These are phyloP conservation scores for Noctuana brunneofusca DNA, from an alignment of 2,888 invertebrate species.

Conservation along the genomic window DNA sequence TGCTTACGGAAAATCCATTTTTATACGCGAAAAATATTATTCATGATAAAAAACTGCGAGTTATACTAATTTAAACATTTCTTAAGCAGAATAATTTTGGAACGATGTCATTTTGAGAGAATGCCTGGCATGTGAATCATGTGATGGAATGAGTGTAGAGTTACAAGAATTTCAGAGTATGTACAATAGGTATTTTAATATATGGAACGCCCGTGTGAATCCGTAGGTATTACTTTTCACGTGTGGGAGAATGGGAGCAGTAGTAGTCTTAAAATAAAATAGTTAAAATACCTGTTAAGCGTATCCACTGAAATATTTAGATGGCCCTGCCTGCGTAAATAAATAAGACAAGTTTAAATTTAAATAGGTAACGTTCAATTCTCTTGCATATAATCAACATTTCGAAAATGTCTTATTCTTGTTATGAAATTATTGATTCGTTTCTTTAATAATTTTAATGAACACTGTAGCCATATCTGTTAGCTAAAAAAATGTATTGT, in stretches of 20 bases:
- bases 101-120: neutral
- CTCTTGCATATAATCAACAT: too few relatives aligned
- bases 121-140: neutral
- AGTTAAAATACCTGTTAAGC: constrained; percentile 20
- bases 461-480: too few relatives aligned
- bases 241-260: constrained; percentile 21
- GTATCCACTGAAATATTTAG: constrained; percentile 22
- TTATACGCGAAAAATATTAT: too few relatives aligned
- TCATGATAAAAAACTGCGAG: too few relatives aligned
- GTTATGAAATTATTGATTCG: too few relatives aligned
- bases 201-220: constrained; percentile 14
- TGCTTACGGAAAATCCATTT: too few relatives aligned
- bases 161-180: constrained; percentile 14
- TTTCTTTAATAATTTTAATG: too few relatives aligned
- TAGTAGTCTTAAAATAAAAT: constrained; percentile 31
- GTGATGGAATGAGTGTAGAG: constrained; percentile 16
- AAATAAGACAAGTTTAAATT: too few relatives aligned
- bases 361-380: too few relatives aligned
- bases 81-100: neutral
- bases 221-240: constrained; percentile 29
- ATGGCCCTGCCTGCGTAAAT: neutral
- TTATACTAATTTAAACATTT: too few relatives aligned
- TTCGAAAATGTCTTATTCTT: too few relatives aligned
- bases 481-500: too few relatives aligned
- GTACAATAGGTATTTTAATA: constrained; percentile 10